Base-by-base conservation (phyloP, 2,888 invertebrate genomes). In the Timandra comae region DNA sequence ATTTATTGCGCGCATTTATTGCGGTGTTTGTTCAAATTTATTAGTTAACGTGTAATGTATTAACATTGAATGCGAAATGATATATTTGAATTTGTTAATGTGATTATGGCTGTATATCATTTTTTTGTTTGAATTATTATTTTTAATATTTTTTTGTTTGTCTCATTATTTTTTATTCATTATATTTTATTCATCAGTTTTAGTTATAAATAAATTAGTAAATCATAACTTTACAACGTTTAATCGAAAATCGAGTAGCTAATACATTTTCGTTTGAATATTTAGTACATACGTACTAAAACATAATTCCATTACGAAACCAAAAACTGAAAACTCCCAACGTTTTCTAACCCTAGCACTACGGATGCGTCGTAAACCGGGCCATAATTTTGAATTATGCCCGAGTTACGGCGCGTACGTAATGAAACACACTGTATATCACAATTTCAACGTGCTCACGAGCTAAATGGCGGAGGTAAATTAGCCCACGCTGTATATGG, bases 401-500 rank as follows among this genome's bases (percentile, higher is more conserved):
- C 61, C 47, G 68, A 46, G 69, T 64, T 66, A 67, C 70, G 64
- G 59, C 69, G 64, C 67, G 64, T 63, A 60, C 64, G 74, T 78
- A 78, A 78, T 76, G 76, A 75, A 77, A 75, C 74, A 65, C 65
- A 60, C 71, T 68, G 70, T 76, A 75, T 73, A 76, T 78, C 75
- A 76, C 70, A 70, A 71, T 71, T 69, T 57, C 65, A 61, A 52
- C 53, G 44, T 41, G 57, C 62, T 56, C 52, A 55, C 63, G 59
- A 24, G 67, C 68, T 75, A 76, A 78, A 76, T 75, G 75, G 63
- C 52, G 53, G 46, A 60, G 56, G 61, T 67, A 61, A 71, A 72
- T 73, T 73, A 72, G 72, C 66, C 53, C 54, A 52, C 49, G 54
- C 51, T 55, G 52, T 57, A 58, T 56, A 36, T 29, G 51, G 55